phyloP scores from a whole-genome alignment of 2,888 invertebrate genomes.

The Acanthosepion pharaonis region DNA sequence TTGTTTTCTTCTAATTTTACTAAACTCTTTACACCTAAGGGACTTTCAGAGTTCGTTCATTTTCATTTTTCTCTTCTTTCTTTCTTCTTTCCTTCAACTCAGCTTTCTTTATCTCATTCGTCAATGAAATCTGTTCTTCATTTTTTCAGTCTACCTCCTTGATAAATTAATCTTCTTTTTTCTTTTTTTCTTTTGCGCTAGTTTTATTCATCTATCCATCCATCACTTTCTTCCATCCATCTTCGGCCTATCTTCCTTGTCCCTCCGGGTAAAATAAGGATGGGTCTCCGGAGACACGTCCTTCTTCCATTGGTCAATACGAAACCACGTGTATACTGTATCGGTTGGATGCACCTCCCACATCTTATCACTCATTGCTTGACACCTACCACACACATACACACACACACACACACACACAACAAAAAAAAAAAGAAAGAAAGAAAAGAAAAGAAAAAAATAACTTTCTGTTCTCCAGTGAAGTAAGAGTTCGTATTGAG shows the following conservation, averaged over 20 bases:
- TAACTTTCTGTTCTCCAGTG: background rate
- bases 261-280: background rate
- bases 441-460: background rate
- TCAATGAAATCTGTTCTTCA: background rate
- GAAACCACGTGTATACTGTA: background rate
- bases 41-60: background rate
- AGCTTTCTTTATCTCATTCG: background rate
- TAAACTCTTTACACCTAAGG: too few species aligned
- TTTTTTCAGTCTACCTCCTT: background rate
- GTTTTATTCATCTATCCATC: background rate
- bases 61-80: background rate
- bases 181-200: too few species aligned
- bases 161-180: too few species aligned
- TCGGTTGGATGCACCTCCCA: background rate
- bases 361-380: background rate
- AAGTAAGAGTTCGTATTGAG: background rate
- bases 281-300: background rate
- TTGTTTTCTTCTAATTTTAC: too few species aligned
- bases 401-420: too few species aligned
- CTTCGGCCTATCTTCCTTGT: background rate
- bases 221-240: background rate
- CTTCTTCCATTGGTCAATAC: background rate
- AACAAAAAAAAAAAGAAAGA: background rate
- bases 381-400: background rate
- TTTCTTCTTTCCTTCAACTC: background rate